These are phyloP conservation scores for Callyntrura sp. DNA, from an alignment of 2,888 invertebrate species.

Conservation along the genomic window DNA sequence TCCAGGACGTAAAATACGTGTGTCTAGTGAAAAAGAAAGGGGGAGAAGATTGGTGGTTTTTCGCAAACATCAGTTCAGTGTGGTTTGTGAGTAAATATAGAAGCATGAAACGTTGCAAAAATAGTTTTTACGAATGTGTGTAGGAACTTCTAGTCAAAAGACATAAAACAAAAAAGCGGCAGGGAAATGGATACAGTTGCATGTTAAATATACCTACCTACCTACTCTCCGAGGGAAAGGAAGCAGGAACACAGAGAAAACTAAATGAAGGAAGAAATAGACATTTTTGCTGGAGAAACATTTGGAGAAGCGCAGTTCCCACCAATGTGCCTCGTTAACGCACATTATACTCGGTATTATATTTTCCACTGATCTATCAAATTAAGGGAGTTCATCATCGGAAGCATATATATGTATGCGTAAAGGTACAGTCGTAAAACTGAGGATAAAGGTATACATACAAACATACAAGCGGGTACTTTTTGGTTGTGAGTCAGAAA, in stretches of 20 bases:
- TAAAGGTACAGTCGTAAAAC: not conserved
- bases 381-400: not conserved
- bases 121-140: not conserved
- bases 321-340: not conserved
- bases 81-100: not conserved
- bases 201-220: too few species aligned
- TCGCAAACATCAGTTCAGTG: too few species aligned
- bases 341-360: not conserved
- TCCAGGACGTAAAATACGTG: too few species aligned
- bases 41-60: too few species aligned
- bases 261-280: slow-evolving; percentile 29
- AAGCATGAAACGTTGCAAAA: not conserved
- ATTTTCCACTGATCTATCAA: slow-evolving; percentile 43
- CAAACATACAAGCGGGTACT: not conserved
- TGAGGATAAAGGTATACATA: not conserved
- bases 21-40: too few species aligned
- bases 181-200: not conserved
- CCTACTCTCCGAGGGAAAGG: too few species aligned
- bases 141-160: not conserved
- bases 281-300: slow-evolving; percentile 28
- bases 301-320: not conserved
- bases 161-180: not conserved
- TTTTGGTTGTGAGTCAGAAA: not conserved
- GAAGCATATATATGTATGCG: not conserved
- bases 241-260: not conserved